Evolutionary conservation across 2,113 vertebrate genomes (phyloP).

Genomic region (Ciconia boyciana): DNA sequence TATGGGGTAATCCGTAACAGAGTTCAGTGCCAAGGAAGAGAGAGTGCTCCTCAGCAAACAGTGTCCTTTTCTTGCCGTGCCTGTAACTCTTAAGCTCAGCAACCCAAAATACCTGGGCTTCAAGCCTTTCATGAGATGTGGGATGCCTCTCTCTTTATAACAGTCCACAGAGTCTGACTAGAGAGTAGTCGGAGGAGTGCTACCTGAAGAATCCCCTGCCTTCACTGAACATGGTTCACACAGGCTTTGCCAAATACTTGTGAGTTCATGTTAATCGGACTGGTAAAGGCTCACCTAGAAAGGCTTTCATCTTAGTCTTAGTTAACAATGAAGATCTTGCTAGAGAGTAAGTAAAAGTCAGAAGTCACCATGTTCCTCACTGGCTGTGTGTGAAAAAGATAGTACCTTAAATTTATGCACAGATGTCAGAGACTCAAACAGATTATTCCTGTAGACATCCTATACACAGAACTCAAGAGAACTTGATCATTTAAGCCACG

Average conservation of each 20-base stretch:
- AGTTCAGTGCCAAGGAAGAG: background rate
- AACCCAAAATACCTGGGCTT: background rate
- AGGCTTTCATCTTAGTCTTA: background rate
- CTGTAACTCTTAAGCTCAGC: background rate
- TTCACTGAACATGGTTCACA: background rate
- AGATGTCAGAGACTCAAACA: background rate
- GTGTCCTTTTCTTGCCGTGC: background rate
- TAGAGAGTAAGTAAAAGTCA: background rate
- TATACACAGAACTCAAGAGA: background rate
- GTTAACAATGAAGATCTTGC: background rate
- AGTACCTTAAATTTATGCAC: background rate
- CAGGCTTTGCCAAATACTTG: background rate
- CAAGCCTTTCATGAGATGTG: background rate
- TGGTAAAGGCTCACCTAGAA: background rate
- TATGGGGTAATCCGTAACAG: background rate
- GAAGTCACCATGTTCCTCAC: background rate
- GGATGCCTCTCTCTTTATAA: background rate
- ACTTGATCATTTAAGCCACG: background rate
- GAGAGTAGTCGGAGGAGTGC: background rate
- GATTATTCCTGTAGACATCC: background rate
- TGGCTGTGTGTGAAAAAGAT: background rate
- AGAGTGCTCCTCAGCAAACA: background rate
- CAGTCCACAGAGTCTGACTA: rapidly evolving
- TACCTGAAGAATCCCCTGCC: background rate
- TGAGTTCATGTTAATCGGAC: rapidly evolving